Base-by-base conservation (phyloP, 2,797 vertebrate genomes). In the Numenius phaeopus region DNA sequence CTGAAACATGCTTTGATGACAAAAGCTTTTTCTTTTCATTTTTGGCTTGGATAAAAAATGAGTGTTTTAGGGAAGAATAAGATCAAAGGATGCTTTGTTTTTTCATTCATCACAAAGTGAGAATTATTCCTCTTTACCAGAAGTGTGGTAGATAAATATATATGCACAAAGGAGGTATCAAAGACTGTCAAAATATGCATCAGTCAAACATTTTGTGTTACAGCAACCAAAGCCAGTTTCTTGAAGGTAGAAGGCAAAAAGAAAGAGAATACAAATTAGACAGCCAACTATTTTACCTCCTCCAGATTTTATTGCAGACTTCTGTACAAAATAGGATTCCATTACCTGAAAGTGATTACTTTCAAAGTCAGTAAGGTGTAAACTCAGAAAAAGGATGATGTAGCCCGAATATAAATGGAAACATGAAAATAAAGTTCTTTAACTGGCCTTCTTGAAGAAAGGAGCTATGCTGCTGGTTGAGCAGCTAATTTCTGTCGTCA, bases 1-100 rank as follows among this genome's bases (percentile, higher is more conserved):
- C 72, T 76, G 66, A 93, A 89, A 84, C 4, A 4, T n/a, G 29
- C 66, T 95, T 92, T 34, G 79, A 91, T 95, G 73, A 82, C 90
- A 91, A 44, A 91, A 91, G 50, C 26, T 57, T 81, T 79, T 67
- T 82, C 24, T 77, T 82, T 77, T 61, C 29, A 40, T 70, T 86
- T 77, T 90, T 42, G 27, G 10, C 49, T 72, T 72, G 61, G 46
- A 94, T 97, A n/a, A 94, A 83, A 93, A 94, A 8, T 37, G 46
- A 70, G 22, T 65, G 42, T 19, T 92, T 84, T 83, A 91, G 61
- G 61, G 65, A 89, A 54, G 65, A 80, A 30, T 46, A 85, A 85
- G 84, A 97, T 96, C 75, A 97, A 95, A 97, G 69, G 40, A 61
- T 72, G 52, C 34, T 89, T 92, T 94, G 50, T 62, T 89, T 95